These are phyloP conservation scores for Busseola fusca DNA, from an alignment of 2,888 invertebrate genomes.

Conservation along the genomic window DNA sequence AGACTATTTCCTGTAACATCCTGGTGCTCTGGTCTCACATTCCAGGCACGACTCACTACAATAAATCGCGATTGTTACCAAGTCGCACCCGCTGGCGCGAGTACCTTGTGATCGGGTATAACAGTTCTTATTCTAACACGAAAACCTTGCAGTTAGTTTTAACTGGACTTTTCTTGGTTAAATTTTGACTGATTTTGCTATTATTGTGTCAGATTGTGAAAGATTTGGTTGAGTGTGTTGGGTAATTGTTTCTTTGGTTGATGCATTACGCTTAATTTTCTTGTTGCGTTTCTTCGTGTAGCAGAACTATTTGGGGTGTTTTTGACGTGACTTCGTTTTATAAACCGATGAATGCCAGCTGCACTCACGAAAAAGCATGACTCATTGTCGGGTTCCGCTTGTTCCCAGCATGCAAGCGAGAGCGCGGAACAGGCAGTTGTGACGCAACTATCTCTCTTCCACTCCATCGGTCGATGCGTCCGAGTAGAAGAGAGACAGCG, in stretches of 20 bases:
- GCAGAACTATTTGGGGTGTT: neutral
- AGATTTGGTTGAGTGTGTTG: constrained; percentile 19
- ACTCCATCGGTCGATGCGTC: too few relatives aligned
- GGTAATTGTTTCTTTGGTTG: neutral
- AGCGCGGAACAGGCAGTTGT: too few relatives aligned
- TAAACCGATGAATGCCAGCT: too few relatives aligned
- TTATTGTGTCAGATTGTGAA: constrained; percentile 33
- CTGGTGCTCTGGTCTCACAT: too few relatives aligned
- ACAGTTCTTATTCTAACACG: constrained; percentile 47
- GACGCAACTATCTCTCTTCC: too few relatives aligned
- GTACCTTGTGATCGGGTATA: neutral
- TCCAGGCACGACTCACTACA: too few relatives aligned
- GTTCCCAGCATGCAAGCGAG: too few relatives aligned
- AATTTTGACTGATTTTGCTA: constrained; percentile 36
- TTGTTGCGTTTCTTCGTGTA: neutral
- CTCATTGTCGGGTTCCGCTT: too few relatives aligned
- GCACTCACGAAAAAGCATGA: too few relatives aligned
- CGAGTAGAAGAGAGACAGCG: too few relatives aligned
- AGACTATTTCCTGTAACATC: neutral
- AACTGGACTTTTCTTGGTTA: constrained; percentile 39
- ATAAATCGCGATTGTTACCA: too few relatives aligned
- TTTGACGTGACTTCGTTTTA: too few relatives aligned
- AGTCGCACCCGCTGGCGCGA: neutral
- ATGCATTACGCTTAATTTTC: neutral
- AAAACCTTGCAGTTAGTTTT: constrained; percentile 47